Conservation (phyloP, 2,888 invertebrate species). For the Xylocampa areola region DNA sequence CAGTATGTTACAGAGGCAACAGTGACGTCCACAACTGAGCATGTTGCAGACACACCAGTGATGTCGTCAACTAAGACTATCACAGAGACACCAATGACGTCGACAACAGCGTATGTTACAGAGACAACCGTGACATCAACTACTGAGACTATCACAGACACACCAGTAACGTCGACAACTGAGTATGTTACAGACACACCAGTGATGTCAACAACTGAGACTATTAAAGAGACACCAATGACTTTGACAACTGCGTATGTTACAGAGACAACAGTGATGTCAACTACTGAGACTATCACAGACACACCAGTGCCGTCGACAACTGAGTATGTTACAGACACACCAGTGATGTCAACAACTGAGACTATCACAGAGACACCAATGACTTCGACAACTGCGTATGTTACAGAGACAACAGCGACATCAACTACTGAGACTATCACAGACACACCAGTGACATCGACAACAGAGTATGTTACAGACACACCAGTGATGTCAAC, state of each 20-base stretch:
- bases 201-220: neutral
- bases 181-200: neutral
- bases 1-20: neutral
- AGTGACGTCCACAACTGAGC: neutral
- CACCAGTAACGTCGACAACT: neutral
- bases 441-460: neutral
- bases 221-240: neutral
- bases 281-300: neutral
- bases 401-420: neutral
- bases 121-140: neutral
- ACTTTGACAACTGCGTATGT: neutral
- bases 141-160: neutral
- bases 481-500: neutral
- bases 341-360: neutral
- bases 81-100: neutral
- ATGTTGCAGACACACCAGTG: neutral
- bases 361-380: neutral
- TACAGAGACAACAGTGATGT: neutral
- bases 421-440: neutral
- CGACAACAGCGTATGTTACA: neutral
- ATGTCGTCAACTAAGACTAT: neutral
- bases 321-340: neutral
- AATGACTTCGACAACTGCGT: neutral
- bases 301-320: too few species aligned
- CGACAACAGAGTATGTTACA: neutral